Evolutionary conservation across 1,140 invertebrate genomes (phyloP).

Genomic region (Melanaphis sacchari): DNA sequence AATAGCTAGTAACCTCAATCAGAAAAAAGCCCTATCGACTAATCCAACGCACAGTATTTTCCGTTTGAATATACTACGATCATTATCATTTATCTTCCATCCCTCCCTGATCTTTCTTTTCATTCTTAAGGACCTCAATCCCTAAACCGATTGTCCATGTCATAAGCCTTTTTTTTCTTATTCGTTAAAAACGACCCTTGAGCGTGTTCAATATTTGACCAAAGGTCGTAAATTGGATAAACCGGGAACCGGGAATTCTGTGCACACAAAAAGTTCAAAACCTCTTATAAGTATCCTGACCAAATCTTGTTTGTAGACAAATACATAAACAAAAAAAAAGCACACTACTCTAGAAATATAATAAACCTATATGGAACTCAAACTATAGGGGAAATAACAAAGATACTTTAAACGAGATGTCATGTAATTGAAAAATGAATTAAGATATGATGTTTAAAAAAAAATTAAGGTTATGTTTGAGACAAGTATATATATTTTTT

Average conservation of each 20-base stretch:
- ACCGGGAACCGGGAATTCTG: conserved; percentile 8
- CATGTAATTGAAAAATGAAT: background rate
- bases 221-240: conserved; percentile 37
- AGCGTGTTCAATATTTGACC: conserved; percentile 32
- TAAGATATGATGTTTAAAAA: background rate
- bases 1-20: background rate
- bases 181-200: conserved; percentile 31
- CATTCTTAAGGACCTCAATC: background rate
- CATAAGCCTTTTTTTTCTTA: conserved; percentile 32
- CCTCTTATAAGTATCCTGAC: background rate
- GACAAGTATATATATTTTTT: background rate
- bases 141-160: conserved; percentile 48
- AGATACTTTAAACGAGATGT: background rate
- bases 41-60: conserved; percentile 30
- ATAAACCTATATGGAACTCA: background rate
- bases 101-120: background rate
- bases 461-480: background rate
- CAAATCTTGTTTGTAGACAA: background rate
- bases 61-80: conserved; percentile 31
- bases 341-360: background rate
- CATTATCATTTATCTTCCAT: conserved; percentile 51
- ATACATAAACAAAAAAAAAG: background rate
- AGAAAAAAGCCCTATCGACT: background rate
- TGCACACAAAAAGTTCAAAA: background rate
- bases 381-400: background rate